Base-by-base conservation (phyloP, 1,140 invertebrate species). In the Sesamia nonagrioides region DNA sequence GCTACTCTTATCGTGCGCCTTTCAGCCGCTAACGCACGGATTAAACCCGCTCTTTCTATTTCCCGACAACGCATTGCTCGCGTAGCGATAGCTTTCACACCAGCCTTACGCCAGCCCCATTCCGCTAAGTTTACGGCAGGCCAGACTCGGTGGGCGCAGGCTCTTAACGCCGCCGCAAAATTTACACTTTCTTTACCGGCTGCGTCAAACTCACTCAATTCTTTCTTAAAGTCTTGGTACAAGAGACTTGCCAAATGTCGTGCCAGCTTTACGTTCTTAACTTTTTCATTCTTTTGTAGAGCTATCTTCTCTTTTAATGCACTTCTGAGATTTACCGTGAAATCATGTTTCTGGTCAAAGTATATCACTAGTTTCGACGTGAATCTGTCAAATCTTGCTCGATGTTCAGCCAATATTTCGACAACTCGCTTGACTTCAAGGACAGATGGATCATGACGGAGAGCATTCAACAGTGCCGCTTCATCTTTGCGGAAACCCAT, bases 1-100 rank as follows among this genome's bases (percentile, higher is more conserved):
- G 77, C 63, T 33, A 63, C 56, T 17, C 58, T 54, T 17, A 63
- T n/a, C 11, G 76, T 77, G 13, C 78, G 78, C 13, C 37, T 17
- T 17, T 68, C 63, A 0, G 37, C 17, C n/a, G 68, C 37, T 21
- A 83, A 42, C 9, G 68, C 48, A 15, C 18, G 37, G 6, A 52
- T 35, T 6, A 73, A 11, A 17, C 72, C 11, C 0, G 78, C 61
- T 33, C 58, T 17, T 8, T 77, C 56, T 18, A n/a, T 42, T 37
- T 33, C 9, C 18, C 45, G 63, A 58, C 86, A 87, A 17, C 82
- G 72, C 13, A 86, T 82, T 15, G 85, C 69, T 52, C 77, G 84
- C 77, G 89, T 90, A 2, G 84, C 84, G 18, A 92, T 54, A 35
- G 85, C 84, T 66, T 91, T 92, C 11, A 81, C 83, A 17, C 89